Conservation (phyloP, 2,888 invertebrate genomes). For the Spilarctia lutea region DNA sequence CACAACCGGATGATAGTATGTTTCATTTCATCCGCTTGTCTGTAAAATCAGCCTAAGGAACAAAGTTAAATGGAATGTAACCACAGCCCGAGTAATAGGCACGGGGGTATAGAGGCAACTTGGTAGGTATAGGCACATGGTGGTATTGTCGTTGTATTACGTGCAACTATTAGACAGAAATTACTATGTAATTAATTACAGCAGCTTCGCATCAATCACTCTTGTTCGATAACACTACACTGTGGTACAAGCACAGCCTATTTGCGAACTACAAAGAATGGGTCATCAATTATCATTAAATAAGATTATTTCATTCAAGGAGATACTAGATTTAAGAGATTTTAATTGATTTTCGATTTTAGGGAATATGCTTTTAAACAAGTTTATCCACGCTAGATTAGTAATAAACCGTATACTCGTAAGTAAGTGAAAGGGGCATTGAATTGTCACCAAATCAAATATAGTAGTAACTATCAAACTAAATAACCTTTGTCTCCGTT, state of each 20-base stretch:
- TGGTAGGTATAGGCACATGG: conserved; percentile 12
- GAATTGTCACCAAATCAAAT: neutral
- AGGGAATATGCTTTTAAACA: neutral
- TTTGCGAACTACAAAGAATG: neutral
- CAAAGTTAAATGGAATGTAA: conserved; percentile 71
- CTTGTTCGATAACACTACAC: neutral
- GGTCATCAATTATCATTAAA: neutral
- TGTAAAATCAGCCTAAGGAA: conserved; percentile 31
- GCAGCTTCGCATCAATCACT: conserved; percentile 3
- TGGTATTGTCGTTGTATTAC: conserved; percentile 18
- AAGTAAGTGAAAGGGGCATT: too few species aligned
- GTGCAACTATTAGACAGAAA: conserved; percentile 20
- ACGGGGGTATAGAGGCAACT: conserved; percentile 26
- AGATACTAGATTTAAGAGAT: neutral
- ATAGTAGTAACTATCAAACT: too few species aligned
- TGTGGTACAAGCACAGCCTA: conserved; percentile 1
- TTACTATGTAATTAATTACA: conserved; percentile 19
- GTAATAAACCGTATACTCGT: too few species aligned
- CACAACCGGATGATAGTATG: neutral
- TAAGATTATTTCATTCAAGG: neutral
- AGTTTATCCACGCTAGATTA: neutral
- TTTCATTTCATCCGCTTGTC: conserved; percentile 1
- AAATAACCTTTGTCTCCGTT: too few species aligned
- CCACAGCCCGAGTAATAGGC: conserved; percentile 56
- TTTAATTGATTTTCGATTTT: neutral